Percentiles rank a stretch among this genome's conserved stretches.
phyloP scores from a whole-genome alignment of 2,797 vertebrate species.

The Pantherophis alleghaniensis region DNA sequence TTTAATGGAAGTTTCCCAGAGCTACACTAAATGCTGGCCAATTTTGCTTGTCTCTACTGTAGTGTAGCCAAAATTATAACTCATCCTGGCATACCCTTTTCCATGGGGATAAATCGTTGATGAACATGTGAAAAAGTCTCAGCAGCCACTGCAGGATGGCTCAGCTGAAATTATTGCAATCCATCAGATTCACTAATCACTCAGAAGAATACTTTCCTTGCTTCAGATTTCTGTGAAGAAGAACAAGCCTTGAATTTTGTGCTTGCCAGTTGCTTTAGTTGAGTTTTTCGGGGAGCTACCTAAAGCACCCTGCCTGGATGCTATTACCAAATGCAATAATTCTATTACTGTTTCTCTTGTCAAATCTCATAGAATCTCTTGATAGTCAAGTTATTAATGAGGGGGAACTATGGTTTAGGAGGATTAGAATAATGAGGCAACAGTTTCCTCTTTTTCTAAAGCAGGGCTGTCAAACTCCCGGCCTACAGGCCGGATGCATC shows the following conservation, averaged over 20 bases:
- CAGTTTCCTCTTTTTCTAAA: not conserved
- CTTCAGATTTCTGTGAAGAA: not conserved
- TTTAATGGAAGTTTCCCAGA: not conserved
- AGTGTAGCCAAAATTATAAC: not conserved
- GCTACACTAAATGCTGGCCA: not conserved
- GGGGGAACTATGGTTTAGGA: not conserved
- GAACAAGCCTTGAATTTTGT: not conserved
- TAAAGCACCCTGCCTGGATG: not conserved
- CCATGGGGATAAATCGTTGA: not conserved
- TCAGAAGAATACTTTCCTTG: not conserved
- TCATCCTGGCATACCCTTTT: not conserved
- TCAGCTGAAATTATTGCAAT: not conserved
- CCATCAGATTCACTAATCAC: not conserved
- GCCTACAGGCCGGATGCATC: rapidly evolving
- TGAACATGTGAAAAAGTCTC: not conserved
- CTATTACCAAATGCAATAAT: not conserved
- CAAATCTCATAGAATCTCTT: not conserved
- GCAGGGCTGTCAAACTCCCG: not conserved
- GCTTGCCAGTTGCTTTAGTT: not conserved
- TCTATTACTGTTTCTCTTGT: not conserved
- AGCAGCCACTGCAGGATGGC: not conserved
- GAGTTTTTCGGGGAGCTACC: not conserved
- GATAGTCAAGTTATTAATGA: not conserved
- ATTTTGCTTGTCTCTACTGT: not conserved
- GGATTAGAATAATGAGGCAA: not conserved